Evolutionary conservation across 1,140 invertebrate genomes (phyloP), one percentile per base, ranked within the genome.

Genomic region (Heliconius congener): DNA sequence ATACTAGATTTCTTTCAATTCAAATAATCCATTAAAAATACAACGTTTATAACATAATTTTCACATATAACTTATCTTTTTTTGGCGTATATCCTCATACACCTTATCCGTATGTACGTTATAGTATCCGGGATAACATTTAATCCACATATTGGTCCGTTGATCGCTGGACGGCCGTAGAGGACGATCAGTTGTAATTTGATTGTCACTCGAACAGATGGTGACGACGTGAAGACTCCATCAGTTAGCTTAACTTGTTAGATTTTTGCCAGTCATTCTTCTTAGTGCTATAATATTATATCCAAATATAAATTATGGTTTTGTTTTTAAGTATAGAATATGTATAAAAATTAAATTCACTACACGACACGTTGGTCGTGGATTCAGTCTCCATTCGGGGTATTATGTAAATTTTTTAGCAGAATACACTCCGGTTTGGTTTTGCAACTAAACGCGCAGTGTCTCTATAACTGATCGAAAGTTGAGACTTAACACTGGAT

Each of bases 151-250:
- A 90, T 91, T 86, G 86, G 86, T 78, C 87, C 76, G 82, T 81
- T 74, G 84, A 84, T 85, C 83, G 83, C 57, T 82, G 78, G 81
- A 76, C 82, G 82, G 82, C 84, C 79, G 80, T 82, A 74, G 75
- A 80, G 81, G 87, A 87, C 89, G 90, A 93, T 90, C 85, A 85
- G 72, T 84, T 84, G 84, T 93, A 93, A 93, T 91, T 93, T 91
- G 91, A 90, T 91, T 90, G 90, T 85, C 86, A 86, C 83, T 83
- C 73, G 82, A 83, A 78, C 90, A 91, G 83, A 87, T 91, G 89
- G 72, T 77, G 75, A 79, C 79, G 87, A 88, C 82, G 87, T 87
- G 86, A 87, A 72, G 52, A 89, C 84, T 89, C 85, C 85, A 86
- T 85, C 85, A 85, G 86, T 85, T 81, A 70, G 76, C 83, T 34